Evolutionary conservation across 2,888 invertebrate genomes (phyloP), one percentile per base, ranked within the genome.

Genomic region (Aradus depressus): DNA sequence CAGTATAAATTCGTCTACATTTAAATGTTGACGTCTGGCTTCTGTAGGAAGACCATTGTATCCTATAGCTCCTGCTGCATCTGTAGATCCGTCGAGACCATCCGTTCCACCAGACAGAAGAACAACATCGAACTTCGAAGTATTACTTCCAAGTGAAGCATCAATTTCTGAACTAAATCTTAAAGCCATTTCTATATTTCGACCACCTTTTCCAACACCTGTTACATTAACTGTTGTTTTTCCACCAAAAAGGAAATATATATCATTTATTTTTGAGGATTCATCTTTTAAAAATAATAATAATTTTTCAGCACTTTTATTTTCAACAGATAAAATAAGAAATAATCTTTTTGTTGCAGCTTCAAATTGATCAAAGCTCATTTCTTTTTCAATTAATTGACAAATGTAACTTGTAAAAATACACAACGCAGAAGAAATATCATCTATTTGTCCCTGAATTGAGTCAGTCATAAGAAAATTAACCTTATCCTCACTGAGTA

Each of bases 1-100:
- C 10, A 70, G 61, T 48, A 93, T 66, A 66, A 73, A 80, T 47
- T 63, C 60, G 22, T 63, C 58, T 4, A 70, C 64, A 54, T 71
- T 63, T 38, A 75, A 53, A 26, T 67, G 64, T 35, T 68, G 61
- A 51, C 62, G 58, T 10, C 64, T 61, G 55, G 77, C 73, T 58
- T 76, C 68, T 39, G 70, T 61, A 22, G 75, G 66, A 54, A 83
- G 69, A 58, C 74, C 66, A 37, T 72, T 64, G 63, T 80, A 77
- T 4, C 81, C 82, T 52, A 90, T 74, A 22, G 92, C 96, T 38
- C 98, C 98, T 28, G 97, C 90, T 5, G 90, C 92, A 67, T 85
- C 80, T 6, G 93, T 95, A 1, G 96, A 95, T 0, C 97, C 98
- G 74, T 98, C 97, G 58, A 92, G 89, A 4, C 97, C 97, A 73